Evolutionary conservation across 2,888 invertebrate genomes (phyloP), one percentile per base, ranked within the genome.

Genomic region (Ariolimax columbianus): DNA sequence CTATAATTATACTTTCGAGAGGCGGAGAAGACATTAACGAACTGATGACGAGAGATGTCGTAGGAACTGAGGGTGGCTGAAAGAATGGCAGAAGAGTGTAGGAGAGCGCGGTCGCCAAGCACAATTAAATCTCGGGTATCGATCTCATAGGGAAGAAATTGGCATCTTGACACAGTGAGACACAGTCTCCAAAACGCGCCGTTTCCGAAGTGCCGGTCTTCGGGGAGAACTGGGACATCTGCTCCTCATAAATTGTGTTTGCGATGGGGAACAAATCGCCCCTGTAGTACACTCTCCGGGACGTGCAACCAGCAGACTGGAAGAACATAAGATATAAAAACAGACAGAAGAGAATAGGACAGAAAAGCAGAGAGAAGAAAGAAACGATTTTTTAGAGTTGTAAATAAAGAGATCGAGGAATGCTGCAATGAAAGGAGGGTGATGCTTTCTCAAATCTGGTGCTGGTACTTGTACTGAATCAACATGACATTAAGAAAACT

Each of bases 111-210:
- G 51, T 81, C 26, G 51, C 38, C 51, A 81, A 72, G 79, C 66
- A 79, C 79, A 79, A 79, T 79, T 79, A 79, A 79, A 79, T 79
- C 66, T 79, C 30, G 19, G 66, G 68, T 68, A 79, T 79, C 43
- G 79, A 79, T 79, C 38, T 55, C 30, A 47, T 19, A 7, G 68
- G 33, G 30, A 66, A 79, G 79, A 79, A 66, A 79, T 33, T 79
- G 66, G 79, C 79, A 68, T 79, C 79, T 66, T 66, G 66, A 68
- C 79, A 63, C 78, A 66, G 33, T 17, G 30, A 63, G 66, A 79
- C 43, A 66, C 66, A 26, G 1, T 40, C 40, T 63, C 36, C 68
- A 66, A 30, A 55, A 43, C 33, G 33, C 43, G 66, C n/a, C 68
- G 43, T 66, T 68, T 79, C 79, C 66, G 43, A 36, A 23, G 59